Base-by-base conservation (phyloP, 2,888 invertebrate genomes). In the Torymus auratus region DNA sequence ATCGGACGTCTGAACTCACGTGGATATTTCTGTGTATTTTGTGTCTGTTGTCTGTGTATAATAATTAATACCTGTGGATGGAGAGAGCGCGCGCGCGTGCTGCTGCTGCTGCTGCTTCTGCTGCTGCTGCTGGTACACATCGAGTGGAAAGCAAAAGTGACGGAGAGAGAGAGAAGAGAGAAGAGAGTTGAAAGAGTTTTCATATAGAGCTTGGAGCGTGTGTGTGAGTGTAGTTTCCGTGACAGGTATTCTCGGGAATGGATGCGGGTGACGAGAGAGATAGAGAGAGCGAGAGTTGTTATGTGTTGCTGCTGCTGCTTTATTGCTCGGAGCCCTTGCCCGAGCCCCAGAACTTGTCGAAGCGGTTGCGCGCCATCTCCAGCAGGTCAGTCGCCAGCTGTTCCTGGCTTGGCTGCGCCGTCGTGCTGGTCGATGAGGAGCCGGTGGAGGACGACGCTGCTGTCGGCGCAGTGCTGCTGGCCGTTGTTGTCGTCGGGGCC, bases 321-420 rank as follows among this genome's bases (percentile, higher is more conserved):
- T 79, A 82, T 72, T 82, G 76, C 64, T 82, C 82, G 23, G 82
- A 62, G 23, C 75, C 23, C 41, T 78, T 78, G 23, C 76, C 67
- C 28, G 82, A 79, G 84, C 95, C 95, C 96, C 96, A 96, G 91
- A 96, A 96, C 88, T 95, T 95, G 91, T 96, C 96, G 89, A 96
- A 96, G 86, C 96, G 94, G 90, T 94, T 95, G 86, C 96, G 94
- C 86, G 96, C 96, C 90, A 95, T 94, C 89, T 96, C 96, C 84
- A 96, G 92, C 82, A 96, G 95, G 88, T 96, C 96, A 77, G 94
- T 93, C 56, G 94, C 92, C 62, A 94, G 92, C 41, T 71, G 72
- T 12, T 77, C 70, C 61, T 78, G 55, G 2, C 81, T 60, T 91
- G 86, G 80, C 14, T 70, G 62, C 53, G 72, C 50, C 4, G 82